Percentiles rank a stretch among this genome's conserved stretches.
Evolutionary conservation across 1,140 invertebrate species (phyloP).

Genomic region (Arctopsyche grandis): DNA sequence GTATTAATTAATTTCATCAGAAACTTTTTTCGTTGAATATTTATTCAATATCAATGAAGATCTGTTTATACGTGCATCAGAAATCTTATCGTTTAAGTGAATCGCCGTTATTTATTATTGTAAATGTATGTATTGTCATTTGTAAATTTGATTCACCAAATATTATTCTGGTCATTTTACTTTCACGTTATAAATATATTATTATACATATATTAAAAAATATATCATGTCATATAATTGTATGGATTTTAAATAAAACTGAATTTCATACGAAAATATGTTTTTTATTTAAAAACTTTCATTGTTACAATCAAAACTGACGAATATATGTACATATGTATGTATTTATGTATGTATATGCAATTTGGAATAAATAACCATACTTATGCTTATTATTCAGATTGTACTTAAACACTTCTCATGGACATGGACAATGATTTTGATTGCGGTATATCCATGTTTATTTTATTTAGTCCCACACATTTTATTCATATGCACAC

Average conservation of each 20-base stretch:
- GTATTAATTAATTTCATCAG: not conserved
- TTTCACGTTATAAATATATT: constrained; percentile 37
- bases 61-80: not conserved
- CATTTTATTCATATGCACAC: too few relatives aligned
- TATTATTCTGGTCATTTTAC: constrained; percentile 47
- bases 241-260: constrained; percentile 45
- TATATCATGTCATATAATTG: constrained; percentile 37
- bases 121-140: not conserved
- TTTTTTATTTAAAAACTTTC: too few relatives aligned
- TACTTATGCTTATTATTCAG: not conserved
- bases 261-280: constrained; percentile 20
- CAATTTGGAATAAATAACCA: too few relatives aligned
- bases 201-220: not conserved
- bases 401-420: not conserved
- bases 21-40: not conserved
- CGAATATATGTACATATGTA: too few relatives aligned
- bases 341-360: too few relatives aligned
- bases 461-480: too few relatives aligned
- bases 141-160: constrained; percentile 30
- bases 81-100: not conserved
- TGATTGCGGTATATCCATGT: too few relatives aligned
- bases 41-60: not conserved
- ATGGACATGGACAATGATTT: too few relatives aligned
- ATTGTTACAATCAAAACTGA: too few relatives aligned
- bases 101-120: not conserved